Conservation (phyloP, 2,113 vertebrate species). For the Podilymbus podiceps region DNA sequence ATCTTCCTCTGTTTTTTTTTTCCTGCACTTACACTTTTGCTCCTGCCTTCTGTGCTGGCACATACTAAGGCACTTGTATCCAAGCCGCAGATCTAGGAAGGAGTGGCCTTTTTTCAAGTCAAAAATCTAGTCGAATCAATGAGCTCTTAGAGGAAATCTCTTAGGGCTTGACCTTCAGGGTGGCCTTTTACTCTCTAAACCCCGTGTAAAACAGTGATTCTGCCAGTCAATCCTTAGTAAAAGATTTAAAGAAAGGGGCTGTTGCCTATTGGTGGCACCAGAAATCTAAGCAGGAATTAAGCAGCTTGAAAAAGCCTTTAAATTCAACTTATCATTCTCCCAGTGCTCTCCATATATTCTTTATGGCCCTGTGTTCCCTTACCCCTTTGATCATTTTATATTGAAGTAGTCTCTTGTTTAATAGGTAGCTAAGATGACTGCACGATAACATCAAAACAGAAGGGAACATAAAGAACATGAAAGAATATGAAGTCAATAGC, state of each 20-base stretch:
- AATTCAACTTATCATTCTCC: slow-evolving; percentile 41
- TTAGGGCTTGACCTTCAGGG: slow-evolving; percentile 50
- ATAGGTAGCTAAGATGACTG: slow-evolving; percentile 40
- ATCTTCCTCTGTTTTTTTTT: neutral
- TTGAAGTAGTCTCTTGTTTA: slow-evolving; percentile 70
- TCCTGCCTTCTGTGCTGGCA: slow-evolving; percentile 36
- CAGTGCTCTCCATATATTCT: slow-evolving; percentile 54
- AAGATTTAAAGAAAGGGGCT: slow-evolving; percentile 48
- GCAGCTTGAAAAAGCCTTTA: slow-evolving; percentile 58
- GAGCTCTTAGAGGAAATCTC: slow-evolving; percentile 63
- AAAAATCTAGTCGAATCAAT: slow-evolving; percentile 54
- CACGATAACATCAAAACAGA: slow-evolving; percentile 63
- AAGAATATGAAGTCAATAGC: slow-evolving; percentile 54
- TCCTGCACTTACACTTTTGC: slow-evolving; percentile 10
- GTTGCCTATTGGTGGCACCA: slow-evolving; percentile 55
- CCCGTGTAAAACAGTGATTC: slow-evolving; percentile 29
- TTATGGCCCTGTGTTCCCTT: slow-evolving; percentile 48
- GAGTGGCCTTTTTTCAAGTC: slow-evolving; percentile 1
- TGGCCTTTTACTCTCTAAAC: slow-evolving; percentile 54
- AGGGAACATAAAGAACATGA: slow-evolving; percentile 59
- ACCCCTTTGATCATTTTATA: slow-evolving; percentile 64
- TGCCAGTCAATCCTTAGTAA: slow-evolving; percentile 39
- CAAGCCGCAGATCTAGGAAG: slow-evolving; percentile 8
- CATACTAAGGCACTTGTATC: slow-evolving; percentile 52
- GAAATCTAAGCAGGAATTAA: slow-evolving; percentile 65